phyloP scores from a whole-genome alignment of 2,797 vertebrate genomes.

The Dromococcyx pavoninus region DNA sequence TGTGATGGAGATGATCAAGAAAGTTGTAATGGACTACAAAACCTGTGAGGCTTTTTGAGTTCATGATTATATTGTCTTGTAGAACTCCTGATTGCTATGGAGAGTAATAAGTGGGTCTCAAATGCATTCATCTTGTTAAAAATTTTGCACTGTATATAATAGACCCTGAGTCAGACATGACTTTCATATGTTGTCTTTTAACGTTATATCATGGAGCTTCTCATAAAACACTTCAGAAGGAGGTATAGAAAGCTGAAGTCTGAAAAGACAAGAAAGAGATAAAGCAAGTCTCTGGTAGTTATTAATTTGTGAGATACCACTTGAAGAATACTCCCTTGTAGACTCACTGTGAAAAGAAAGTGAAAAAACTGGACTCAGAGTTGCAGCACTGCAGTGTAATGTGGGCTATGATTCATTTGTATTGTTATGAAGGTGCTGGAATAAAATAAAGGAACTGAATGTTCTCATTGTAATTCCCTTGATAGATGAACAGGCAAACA shows the following conservation, averaged over 20 bases:
- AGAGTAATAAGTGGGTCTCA: not conserved
- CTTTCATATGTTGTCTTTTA: not conserved
- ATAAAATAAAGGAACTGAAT: conserved; percentile 10
- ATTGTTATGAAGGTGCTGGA: not conserved
- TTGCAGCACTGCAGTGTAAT: not conserved
- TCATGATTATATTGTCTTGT: not conserved
- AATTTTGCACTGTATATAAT: not conserved
- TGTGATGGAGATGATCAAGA: not conserved
- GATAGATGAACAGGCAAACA: not conserved
- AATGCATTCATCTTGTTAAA: not conserved
- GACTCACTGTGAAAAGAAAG: not conserved
- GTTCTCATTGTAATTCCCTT: conserved; percentile 11
- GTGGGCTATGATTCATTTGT: not conserved
- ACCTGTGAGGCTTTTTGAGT: not conserved
- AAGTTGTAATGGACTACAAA: conserved; percentile 1
- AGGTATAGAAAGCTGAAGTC: not conserved
- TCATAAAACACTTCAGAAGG: not conserved
- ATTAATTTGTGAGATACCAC: not conserved
- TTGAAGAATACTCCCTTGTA: not conserved
- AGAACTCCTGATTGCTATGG: not conserved
- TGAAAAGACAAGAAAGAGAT: not conserved
- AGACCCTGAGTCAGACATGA: not conserved
- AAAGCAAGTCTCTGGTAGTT: not conserved
- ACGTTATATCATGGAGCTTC: not conserved
- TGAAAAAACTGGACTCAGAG: not conserved